Evolutionary conservation across 1,140 invertebrate genomes (phyloP).

Genomic region (Cydia pomonella): DNA sequence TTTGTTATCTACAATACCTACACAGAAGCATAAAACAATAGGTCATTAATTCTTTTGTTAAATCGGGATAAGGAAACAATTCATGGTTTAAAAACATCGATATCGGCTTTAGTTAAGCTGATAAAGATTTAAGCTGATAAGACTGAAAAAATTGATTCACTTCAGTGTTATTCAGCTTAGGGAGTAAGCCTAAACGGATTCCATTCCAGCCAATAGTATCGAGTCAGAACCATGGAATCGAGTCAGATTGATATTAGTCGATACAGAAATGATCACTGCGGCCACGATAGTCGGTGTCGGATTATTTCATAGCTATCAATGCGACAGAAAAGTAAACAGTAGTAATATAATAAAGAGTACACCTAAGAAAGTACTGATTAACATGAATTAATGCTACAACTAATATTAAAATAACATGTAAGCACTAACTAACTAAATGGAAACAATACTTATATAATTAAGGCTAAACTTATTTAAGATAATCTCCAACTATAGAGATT

Average conservation of each 20-base stretch:
- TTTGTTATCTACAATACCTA: too few relatives aligned
- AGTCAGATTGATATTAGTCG: background rate
- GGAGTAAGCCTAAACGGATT: slow-evolving; percentile 42
- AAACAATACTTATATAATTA: too few relatives aligned
- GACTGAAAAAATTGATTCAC: slow-evolving; percentile 52
- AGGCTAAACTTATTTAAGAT: too few relatives aligned
- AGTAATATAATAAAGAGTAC: too few relatives aligned
- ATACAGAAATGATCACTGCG: slow-evolving; percentile 22
- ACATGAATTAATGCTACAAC: too few relatives aligned
- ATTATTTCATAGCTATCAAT: background rate
- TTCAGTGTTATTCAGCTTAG: slow-evolving; percentile 41
- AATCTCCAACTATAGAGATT: too few relatives aligned
- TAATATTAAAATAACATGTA: too few relatives aligned
- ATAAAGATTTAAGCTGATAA: slow-evolving; percentile 51
- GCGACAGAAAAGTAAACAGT: too few relatives aligned
- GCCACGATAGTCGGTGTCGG: background rate
- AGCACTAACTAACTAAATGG: too few relatives aligned
- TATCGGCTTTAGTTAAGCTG: slow-evolving; percentile 43
- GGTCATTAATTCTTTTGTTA: background rate
- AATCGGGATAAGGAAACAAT: background rate
- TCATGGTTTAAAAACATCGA: background rate
- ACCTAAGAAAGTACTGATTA: too few relatives aligned
- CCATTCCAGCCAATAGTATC: slow-evolving; percentile 40
- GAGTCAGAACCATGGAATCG: slow-evolving; percentile 36
- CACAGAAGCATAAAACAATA: too few relatives aligned